A percentile compares a stretch with the other conserved stretches of the same genome.
These are phyloP conservation scores for Blera fallax DNA, from an alignment of 2,888 invertebrate species.

Conservation along the genomic window DNA sequence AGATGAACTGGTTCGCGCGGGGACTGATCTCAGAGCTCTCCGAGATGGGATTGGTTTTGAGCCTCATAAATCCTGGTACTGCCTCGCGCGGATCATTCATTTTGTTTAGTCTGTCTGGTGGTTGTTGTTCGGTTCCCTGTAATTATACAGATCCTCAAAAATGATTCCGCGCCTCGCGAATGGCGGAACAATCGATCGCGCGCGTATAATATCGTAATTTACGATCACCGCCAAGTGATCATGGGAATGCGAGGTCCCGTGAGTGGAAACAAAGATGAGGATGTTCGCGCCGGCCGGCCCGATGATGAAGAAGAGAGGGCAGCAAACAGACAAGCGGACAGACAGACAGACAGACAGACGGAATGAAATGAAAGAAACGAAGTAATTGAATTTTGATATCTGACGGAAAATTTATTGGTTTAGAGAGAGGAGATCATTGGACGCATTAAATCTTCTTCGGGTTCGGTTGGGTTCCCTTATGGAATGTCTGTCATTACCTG, in stretches of 20 bases:
- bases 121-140: constrained; percentile 50
- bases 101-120: constrained; percentile 49
- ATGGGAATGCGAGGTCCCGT: constrained; percentile 17
- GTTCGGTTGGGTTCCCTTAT: constrained; percentile 4
- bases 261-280: constrained; percentile 50
- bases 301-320: constrained; percentile 13
- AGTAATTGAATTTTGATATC: constrained; percentile 72
- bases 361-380: constrained; percentile 65
- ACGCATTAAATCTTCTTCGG: constrained; percentile 61
- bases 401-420: constrained; percentile 57
- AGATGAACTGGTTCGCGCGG: constrained; percentile 49
- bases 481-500: neutral
- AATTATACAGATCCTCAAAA: constrained; percentile 70
- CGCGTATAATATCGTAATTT: constrained; percentile 68
- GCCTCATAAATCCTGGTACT: constrained; percentile 65
- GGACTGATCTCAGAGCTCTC: constrained; percentile 26
- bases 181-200: constrained; percentile 57
- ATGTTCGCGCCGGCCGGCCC: constrained; percentile 52
- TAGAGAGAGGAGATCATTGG: constrained; percentile 43
- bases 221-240: constrained; percentile 41
- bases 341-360: constrained; percentile 11
- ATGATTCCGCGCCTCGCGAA: constrained; percentile 54
- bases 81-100: constrained; percentile 70
- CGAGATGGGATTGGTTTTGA: constrained; percentile 69
- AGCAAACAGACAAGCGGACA: neutral